These are phyloP conservation scores for Danio tinwini DNA, from an alignment of 2,797 vertebrate genomes.

Conservation along the genomic window DNA sequence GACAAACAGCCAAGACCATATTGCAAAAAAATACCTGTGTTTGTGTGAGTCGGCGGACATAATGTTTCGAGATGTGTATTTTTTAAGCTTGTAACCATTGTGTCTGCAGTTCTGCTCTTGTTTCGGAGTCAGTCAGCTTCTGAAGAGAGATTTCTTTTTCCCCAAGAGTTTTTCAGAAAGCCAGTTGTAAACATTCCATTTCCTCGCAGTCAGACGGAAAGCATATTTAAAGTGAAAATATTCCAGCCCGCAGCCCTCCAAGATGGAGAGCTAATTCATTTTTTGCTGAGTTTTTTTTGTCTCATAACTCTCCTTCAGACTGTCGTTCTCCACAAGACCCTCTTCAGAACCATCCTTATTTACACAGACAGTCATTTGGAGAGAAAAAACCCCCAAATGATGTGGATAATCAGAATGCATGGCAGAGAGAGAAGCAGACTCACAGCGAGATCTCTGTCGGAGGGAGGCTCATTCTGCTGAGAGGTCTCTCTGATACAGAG, in stretches of 20 bases:
- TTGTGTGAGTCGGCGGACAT: neutral
- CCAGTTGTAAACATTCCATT: neutral
- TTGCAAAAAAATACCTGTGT: too few relatives aligned
- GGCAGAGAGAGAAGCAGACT: conserved; percentile 34
- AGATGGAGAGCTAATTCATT: conserved; percentile 3
- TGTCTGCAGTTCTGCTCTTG: conserved; percentile 1
- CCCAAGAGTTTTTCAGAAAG: neutral
- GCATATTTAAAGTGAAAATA: neutral
- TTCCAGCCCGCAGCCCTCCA: neutral
- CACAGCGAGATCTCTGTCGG: conserved; percentile 38
- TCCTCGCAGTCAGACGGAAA: conserved; percentile 12
- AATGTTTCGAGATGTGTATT: neutral
- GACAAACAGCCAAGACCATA: too few relatives aligned
- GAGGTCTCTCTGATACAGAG: conserved; percentile 36
- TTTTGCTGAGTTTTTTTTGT: neutral
- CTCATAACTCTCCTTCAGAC: conserved; percentile 32
- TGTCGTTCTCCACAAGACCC: conserved; percentile 21
- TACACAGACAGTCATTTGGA: conserved; percentile 32
- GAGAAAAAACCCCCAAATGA: conserved; percentile 30
- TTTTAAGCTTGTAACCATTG: neutral
- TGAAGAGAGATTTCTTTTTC: neutral
- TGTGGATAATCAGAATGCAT: conserved; percentile 39
- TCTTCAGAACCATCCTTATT: conserved; percentile 11
- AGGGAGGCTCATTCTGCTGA: conserved; percentile 20
- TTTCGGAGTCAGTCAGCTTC: neutral